Evolutionary conservation across 2,888 invertebrate species (phyloP).

Genomic region (Yponomeuta malinellus): DNA sequence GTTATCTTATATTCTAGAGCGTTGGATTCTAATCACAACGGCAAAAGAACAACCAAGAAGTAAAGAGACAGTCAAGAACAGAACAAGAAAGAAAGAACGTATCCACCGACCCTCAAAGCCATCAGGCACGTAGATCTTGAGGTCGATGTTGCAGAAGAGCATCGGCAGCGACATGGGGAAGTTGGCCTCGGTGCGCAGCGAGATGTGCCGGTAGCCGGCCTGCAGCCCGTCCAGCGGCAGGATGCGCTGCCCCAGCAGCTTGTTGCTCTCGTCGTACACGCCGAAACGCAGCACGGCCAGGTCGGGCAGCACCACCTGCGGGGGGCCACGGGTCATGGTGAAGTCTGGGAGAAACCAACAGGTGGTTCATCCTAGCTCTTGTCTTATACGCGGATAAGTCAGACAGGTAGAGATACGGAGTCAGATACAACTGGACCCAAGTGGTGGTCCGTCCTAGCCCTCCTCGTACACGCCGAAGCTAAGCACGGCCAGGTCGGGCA

Average conservation of each 20-base stretch:
- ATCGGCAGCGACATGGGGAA: slow-evolving; percentile 99
- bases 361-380: too few species aligned
- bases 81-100: too few species aligned
- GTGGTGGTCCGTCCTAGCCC: slow-evolving; percentile 54
- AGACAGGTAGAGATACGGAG: too few species aligned
- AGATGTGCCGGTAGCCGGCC: slow-evolving; percentile 98
- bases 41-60: too few species aligned
- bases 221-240: slow-evolving; percentile 98
- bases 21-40: too few species aligned
- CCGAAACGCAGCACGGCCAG: slow-evolving; percentile 97
- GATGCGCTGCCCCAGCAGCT: slow-evolving; percentile 96
- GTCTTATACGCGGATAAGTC: too few species aligned
- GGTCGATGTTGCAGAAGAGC: slow-evolving; percentile 98
- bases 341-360: too few species aligned
- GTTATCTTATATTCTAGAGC: too few species aligned
- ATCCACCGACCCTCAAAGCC: slow-evolving; percentile 89
- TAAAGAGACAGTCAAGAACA: too few species aligned
- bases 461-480: slow-evolving; percentile 99
- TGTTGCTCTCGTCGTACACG: slow-evolving; percentile 98
- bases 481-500: slow-evolving; percentile 97
- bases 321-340: neutral
- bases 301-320: slow-evolving; percentile 96
- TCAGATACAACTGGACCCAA: too few species aligned
- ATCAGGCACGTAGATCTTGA: slow-evolving; percentile 99
- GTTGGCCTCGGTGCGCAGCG: slow-evolving; percentile 97